A percentile compares a stretch with the other conserved stretches of the same genome.
Evolutionary conservation across 2,797 vertebrate species (phyloP).

Genomic region (Graptemys geographica): DNA sequence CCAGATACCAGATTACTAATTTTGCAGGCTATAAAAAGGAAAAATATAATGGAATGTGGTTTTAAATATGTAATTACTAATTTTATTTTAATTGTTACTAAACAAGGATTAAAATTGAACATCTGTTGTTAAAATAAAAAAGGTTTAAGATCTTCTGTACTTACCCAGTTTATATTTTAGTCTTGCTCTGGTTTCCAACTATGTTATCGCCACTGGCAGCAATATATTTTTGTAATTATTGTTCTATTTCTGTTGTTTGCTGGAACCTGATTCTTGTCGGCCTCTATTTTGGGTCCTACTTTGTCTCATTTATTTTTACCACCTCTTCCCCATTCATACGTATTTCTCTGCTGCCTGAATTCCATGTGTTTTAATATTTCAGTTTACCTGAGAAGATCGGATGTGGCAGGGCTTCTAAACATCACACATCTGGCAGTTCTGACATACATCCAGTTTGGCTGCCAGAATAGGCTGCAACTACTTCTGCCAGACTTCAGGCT

Average conservation of each 20-base stretch:
- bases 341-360: background rate
- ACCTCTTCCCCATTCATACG: background rate
- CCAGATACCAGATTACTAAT: background rate
- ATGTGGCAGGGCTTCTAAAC: constrained; percentile 11
- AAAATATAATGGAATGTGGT: background rate
- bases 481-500: background rate
- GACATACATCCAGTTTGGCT: accelerated
- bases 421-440: background rate
- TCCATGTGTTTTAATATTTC: constrained; percentile 58
- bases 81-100: constrained; percentile 1
- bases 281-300: background rate
- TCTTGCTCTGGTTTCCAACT: background rate
- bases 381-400: constrained; percentile 3
- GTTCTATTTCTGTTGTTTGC: background rate
- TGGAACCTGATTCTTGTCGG: background rate
- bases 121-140: background rate
- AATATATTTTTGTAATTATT: background rate
- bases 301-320: background rate
- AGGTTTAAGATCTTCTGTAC: background rate
- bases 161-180: background rate
- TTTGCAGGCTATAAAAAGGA: constrained; percentile 22
- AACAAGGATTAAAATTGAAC: background rate
- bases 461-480: background rate
- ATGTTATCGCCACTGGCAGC: background rate
- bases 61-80: background rate